These are phyloP conservation scores for Pomatostomus ruficeps DNA, from an alignment of 2,113 vertebrate genomes.

Conservation along the genomic window DNA sequence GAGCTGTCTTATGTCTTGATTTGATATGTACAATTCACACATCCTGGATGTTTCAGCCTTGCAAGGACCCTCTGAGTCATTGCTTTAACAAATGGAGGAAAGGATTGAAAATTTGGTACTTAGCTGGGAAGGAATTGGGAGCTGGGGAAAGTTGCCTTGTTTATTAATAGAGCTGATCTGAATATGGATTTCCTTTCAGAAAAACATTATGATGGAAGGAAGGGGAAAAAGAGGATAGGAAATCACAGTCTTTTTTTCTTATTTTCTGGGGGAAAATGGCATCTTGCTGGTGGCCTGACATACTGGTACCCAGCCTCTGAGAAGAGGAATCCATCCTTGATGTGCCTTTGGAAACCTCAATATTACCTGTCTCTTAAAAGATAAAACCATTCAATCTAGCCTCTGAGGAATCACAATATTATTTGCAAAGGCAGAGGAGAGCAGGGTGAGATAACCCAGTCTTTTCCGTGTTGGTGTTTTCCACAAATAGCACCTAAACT, in stretches of 20 bases:
- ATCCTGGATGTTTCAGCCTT: background rate
- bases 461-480: background rate
- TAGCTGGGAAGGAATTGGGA: background rate
- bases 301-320: background rate
- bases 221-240: background rate
- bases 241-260: background rate
- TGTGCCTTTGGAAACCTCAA: background rate
- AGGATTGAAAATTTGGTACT: background rate
- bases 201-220: background rate
- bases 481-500: background rate
- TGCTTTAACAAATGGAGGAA: background rate
- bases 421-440: background rate
- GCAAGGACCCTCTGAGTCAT: background rate
- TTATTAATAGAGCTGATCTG: background rate
- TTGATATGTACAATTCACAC: background rate
- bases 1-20: background rate
- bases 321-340: background rate
- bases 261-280: background rate
- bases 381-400: background rate
- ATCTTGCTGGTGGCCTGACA: background rate
- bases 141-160: background rate
- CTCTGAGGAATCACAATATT: background rate
- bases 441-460: background rate
- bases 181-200: background rate
- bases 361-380: background rate